A percentile compares a stretch with the other conserved stretches of the same genome.
These are phyloP conservation scores for Eubasilissa regina DNA, from an alignment of 1,140 invertebrate species.

Conservation along the genomic window DNA sequence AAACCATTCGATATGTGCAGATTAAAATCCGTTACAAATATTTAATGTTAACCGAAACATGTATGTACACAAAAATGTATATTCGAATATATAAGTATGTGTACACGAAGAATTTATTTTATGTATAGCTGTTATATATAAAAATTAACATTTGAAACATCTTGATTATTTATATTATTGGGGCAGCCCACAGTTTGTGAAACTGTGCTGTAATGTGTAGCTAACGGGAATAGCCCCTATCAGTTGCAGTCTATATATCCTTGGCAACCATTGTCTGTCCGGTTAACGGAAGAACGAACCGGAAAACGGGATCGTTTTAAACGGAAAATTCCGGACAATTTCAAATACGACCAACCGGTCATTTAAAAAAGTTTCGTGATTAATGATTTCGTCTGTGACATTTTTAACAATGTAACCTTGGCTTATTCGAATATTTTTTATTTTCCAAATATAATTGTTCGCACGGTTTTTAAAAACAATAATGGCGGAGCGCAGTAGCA, in stretches of 20 bases:
- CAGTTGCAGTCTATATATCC: slow-evolving; percentile 32
- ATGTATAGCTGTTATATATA: too few relatives aligned
- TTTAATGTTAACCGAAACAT: too few relatives aligned
- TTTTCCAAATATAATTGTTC: too few relatives aligned
- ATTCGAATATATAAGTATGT: too few relatives aligned
- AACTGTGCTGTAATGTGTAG: neutral
- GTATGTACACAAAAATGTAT: too few relatives aligned
- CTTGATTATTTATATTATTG: too few relatives aligned
- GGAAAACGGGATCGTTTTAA: slow-evolving; percentile 40
- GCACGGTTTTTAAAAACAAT: too few relatives aligned
- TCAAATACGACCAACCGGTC: slow-evolving; percentile 37
- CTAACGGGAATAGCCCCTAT: slow-evolving; percentile 24
- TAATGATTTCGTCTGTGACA: slow-evolving; percentile 32
- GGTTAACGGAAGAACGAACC: slow-evolving; percentile 19
- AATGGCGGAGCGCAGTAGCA: too few relatives aligned
- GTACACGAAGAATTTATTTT: too few relatives aligned
- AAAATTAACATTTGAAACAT: too few relatives aligned
- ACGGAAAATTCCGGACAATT: slow-evolving; percentile 43
- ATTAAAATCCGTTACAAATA: too few relatives aligned
- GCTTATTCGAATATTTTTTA: slow-evolving; percentile 10
- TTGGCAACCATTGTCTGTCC: slow-evolving; percentile 17
- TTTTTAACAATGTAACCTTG: slow-evolving; percentile 28
- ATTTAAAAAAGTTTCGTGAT: slow-evolving; percentile 40
- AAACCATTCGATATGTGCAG: too few relatives aligned
- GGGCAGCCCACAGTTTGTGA: slow-evolving; percentile 2